These are phyloP conservation scores for Psix sp. DNA, from an alignment of 1,140 invertebrate species.

Conservation along the genomic window DNA sequence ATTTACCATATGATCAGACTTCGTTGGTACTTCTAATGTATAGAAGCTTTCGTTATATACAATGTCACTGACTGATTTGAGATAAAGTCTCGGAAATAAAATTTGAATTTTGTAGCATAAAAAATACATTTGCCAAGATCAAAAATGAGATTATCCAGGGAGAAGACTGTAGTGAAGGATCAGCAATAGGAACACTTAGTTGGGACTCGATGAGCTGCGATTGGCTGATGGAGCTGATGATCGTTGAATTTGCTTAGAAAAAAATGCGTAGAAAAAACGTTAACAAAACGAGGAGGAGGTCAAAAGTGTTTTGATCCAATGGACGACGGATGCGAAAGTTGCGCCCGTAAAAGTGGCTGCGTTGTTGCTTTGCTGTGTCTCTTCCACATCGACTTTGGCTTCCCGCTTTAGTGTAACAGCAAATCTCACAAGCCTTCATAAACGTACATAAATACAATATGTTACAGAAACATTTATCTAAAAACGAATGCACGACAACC, in stretches of 20 bases:
- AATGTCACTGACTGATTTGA: no score
- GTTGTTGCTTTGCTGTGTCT: slow-evolving; percentile 5
- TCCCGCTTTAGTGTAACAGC: slow-evolving; percentile 75
- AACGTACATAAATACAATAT: slow-evolving; percentile 77
- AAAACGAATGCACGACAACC: slow-evolving; percentile 69
- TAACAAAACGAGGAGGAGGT: neutral
- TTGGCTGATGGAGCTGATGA: neutral
- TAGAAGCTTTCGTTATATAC: no score
- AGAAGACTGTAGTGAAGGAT: slow-evolving; percentile 25
- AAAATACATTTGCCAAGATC: slow-evolving; percentile 21
- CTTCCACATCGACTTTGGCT: slow-evolving; percentile 71
- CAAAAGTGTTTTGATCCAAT: slow-evolving; percentile 15
- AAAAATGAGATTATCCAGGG: no score
- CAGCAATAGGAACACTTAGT: slow-evolving; percentile 13
- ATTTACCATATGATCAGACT: no score
- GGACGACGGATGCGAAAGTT: slow-evolving; percentile 23
- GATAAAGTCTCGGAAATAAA: no score
- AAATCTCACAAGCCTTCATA: slow-evolving; percentile 77
- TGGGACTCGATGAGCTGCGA: neutral
- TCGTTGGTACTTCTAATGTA: no score
- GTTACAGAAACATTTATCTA: slow-evolving; percentile 77
- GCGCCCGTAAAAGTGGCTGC: no score
- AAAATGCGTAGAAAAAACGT: slow-evolving; percentile 11
- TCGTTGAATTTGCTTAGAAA: no score
- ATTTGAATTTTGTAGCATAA: slow-evolving; percentile 22